phyloP scores from a whole-genome alignment of 2,797 vertebrate genomes.

The Florisuga fusca region DNA sequence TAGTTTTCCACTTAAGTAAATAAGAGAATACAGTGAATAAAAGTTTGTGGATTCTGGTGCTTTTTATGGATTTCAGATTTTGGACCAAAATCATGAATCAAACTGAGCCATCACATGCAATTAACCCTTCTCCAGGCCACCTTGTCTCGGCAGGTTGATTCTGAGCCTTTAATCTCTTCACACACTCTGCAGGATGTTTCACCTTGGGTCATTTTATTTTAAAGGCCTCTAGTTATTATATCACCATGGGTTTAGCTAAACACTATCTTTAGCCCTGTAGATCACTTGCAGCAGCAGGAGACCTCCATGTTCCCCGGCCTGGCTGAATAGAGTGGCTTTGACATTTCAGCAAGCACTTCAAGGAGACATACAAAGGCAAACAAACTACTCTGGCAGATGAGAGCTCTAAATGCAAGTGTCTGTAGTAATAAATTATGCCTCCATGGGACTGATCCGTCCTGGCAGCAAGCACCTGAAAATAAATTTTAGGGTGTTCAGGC shows the following conservation, averaged over 20 bases:
- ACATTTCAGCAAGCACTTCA: slow-evolving; percentile 27
- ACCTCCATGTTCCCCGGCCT: background rate
- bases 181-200: background rate
- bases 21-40: background rate
- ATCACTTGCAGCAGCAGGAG: slow-evolving; percentile 14
- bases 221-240: slow-evolving; percentile 13
- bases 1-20: background rate
- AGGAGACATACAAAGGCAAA: slow-evolving; percentile 58
- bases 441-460: background rate
- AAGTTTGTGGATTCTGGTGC: background rate
- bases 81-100: background rate
- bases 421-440: background rate
- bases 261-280: slow-evolving; percentile 32
- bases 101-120: background rate
- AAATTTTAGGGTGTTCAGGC: background rate
- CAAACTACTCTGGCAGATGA: background rate
- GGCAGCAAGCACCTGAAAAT: background rate
- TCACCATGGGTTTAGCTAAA: slow-evolving; percentile 29
- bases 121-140: background rate
- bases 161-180: background rate
- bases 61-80: background rate
- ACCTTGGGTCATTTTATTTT: slow-evolving; percentile 30
- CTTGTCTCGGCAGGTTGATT: background rate
- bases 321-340: background rate
- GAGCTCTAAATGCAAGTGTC: background rate